Percentiles rank a stretch among this genome's conserved stretches.
phyloP scores from a whole-genome alignment of 1,140 invertebrate species.

The Pararge aegeria region DNA sequence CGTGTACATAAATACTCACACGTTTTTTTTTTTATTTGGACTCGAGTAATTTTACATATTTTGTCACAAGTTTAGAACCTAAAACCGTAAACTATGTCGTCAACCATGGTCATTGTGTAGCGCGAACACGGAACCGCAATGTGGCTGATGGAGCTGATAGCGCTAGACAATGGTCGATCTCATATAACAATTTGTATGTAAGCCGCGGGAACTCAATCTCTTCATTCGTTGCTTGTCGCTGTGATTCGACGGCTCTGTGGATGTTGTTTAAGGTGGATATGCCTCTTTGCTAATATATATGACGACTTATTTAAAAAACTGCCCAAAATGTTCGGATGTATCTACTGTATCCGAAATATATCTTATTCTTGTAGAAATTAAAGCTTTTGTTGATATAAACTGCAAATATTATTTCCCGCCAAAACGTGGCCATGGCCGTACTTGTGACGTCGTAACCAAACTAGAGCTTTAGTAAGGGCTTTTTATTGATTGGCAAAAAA shows the following conservation, averaged over 20 bases:
- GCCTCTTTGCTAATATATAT: conserved; percentile 11
- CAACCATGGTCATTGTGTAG: conserved; percentile 15
- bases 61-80: background rate
- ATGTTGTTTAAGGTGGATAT: conserved; percentile 27
- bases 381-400: no score
- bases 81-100: background rate
- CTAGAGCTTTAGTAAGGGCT: no score
- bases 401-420: no score
- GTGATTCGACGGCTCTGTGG: conserved; percentile 42
- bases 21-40: no score
- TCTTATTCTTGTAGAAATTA: no score
- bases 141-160: conserved; percentile 46
- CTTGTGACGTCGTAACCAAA: no score
- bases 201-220: conserved; percentile 59
- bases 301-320: background rate
- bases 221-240: conserved; percentile 61
- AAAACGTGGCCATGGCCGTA: no score
- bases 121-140: conserved; percentile 52
- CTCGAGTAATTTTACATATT: background rate
- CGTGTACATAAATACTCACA: no score
- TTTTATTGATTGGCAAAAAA: no score
- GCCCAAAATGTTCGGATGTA: no score
- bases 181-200: conserved; percentile 67
- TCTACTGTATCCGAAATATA: no score
- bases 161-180: conserved; percentile 50